These are phyloP conservation scores for Euphonia xanthogaster DNA, from an alignment of 2,797 vertebrate species.

Conservation along the genomic window DNA sequence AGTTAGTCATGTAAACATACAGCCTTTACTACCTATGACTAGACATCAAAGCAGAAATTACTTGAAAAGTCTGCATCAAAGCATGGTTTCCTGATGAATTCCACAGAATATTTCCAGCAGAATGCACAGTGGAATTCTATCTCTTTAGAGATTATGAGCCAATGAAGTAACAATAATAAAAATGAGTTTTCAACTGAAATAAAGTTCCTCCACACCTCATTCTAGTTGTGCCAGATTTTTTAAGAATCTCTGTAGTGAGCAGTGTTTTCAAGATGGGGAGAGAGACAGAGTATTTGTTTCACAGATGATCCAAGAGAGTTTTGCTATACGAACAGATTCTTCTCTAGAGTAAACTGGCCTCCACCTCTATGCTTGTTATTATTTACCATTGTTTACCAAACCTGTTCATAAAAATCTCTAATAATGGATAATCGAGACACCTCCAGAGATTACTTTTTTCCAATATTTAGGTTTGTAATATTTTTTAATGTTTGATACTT, in stretches of 20 bases:
- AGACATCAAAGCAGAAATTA: background rate
- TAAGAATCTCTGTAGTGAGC: background rate
- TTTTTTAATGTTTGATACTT: background rate
- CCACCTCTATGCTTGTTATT: background rate
- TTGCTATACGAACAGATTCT: background rate
- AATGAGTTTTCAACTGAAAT: background rate
- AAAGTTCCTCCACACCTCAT: background rate
- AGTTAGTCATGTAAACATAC: background rate
- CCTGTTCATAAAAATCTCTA: background rate
- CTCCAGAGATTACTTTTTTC: background rate
- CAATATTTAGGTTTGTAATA: background rate
- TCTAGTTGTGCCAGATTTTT: background rate
- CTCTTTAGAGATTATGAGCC: background rate
- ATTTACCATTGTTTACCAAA: background rate
- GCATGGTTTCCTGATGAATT: background rate
- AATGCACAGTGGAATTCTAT: background rate
- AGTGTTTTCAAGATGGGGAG: background rate
- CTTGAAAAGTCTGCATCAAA: background rate
- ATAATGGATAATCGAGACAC: background rate
- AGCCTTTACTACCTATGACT: background rate
- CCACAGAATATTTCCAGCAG: background rate
- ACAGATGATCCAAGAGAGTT: background rate
- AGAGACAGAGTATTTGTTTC: background rate
- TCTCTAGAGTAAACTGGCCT: background rate
- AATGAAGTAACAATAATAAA: background rate